These are phyloP conservation scores for Dexiosoma caninum DNA, from an alignment of 2,888 invertebrate species.

Conservation along the genomic window DNA sequence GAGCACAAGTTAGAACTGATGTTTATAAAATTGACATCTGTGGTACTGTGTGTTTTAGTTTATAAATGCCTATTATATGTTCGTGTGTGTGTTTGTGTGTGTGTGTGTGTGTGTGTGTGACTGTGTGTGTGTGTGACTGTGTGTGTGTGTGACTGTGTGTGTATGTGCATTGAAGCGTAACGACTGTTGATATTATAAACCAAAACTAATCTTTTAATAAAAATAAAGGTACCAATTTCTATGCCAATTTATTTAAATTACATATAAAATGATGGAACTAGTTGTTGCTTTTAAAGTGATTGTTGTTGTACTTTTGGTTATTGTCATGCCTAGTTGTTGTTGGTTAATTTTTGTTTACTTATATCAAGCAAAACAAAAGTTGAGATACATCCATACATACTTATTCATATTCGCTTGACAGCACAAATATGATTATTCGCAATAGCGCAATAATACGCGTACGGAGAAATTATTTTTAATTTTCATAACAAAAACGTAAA, in stretches of 20 bases:
- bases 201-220: background rate
- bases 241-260: background rate
- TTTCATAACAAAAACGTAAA: too few relatives aligned
- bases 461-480: too few relatives aligned
- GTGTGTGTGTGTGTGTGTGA: background rate
- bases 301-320: background rate
- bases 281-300: background rate
- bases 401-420: too few relatives aligned
- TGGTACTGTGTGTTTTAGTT: constrained; percentile 24
- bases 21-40: constrained; percentile 29
- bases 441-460: too few relatives aligned
- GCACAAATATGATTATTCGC: too few relatives aligned
- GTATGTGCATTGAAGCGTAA: background rate
- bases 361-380: too few relatives aligned
- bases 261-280: background rate
- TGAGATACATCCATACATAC: too few relatives aligned
- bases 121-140: background rate
- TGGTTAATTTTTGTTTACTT: background rate
- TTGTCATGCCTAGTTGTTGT: background rate
- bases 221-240: too few relatives aligned
- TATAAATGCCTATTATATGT: background rate
- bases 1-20: background rate
- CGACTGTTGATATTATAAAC: background rate
- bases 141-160: background rate
- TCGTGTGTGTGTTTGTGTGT: background rate